These are phyloP conservation scores for Phalacrocorax aristotelis DNA, from an alignment of 2,113 vertebrate genomes.

Conservation along the genomic window DNA sequence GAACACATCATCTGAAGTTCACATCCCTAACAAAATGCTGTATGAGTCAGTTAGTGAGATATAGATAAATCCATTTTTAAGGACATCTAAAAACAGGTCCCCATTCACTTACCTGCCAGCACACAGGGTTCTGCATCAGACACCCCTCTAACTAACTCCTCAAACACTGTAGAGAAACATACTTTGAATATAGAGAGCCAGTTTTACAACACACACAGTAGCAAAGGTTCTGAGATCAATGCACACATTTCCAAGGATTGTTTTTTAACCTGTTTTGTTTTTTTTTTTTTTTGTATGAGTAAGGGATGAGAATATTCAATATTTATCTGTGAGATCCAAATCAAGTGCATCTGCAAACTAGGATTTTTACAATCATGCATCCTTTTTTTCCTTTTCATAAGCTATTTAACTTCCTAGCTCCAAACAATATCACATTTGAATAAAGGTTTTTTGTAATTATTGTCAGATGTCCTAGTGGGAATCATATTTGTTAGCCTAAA, in stretches of 20 bases:
- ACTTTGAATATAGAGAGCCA: background rate
- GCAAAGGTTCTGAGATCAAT: background rate
- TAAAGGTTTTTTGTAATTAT: background rate
- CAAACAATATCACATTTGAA: background rate
- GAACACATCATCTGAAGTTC: background rate
- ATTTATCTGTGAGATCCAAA: background rate
- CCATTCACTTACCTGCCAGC: background rate
- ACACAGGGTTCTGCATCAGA: background rate
- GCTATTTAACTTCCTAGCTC: background rate
- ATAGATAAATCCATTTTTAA: background rate
- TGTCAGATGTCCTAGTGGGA: background rate
- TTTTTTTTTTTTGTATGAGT: background rate
- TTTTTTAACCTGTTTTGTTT: background rate
- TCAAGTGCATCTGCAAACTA: background rate
- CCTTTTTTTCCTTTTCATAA: background rate
- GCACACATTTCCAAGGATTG: background rate
- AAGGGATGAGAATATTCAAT: background rate
- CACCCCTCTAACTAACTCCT: background rate
- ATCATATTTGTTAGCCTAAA: background rate
- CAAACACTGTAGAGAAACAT: background rate
- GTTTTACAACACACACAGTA: background rate
- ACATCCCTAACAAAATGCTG: background rate
- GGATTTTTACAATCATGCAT: background rate
- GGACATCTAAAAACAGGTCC: background rate
- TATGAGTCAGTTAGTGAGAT: background rate